A percentile compares a stretch with the other conserved stretches of the same genome.
phyloP scores from a whole-genome alignment of 2,113 vertebrate genomes.

The Diadophis punctatus region DNA sequence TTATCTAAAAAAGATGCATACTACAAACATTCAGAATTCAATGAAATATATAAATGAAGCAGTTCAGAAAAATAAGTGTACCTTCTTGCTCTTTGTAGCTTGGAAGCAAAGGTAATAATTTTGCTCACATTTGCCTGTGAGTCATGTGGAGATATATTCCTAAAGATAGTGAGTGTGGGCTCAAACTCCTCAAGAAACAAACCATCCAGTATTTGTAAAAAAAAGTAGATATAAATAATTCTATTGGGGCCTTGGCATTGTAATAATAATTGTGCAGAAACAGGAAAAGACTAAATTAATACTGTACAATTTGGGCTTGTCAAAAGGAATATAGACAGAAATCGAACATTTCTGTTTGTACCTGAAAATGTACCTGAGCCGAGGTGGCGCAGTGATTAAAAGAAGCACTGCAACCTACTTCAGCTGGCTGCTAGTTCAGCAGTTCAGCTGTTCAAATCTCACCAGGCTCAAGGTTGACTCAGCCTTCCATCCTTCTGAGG shows the following conservation, averaged over 20 bases:
- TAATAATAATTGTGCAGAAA: neutral
- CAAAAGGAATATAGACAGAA: neutral
- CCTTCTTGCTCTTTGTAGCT: conserved; percentile 15
- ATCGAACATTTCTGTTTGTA: neutral
- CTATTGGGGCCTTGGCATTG: neutral
- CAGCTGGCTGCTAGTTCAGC: no score
- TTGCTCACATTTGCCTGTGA: neutral
- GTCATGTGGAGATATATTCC: neutral
- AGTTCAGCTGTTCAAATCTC: no score
- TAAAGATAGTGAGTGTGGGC: neutral
- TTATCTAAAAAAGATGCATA: neutral
- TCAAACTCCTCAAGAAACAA: neutral
- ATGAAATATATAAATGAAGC: neutral
- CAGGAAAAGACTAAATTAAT: neutral
- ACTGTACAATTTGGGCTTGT: neutral
- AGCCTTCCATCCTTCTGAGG: no score
- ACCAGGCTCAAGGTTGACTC: no score
- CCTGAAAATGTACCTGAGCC: no score
- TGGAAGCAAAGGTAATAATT: neutral
- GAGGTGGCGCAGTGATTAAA: no score
- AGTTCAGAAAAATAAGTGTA: neutral
- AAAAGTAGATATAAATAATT: neutral
- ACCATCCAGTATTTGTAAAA: neutral
- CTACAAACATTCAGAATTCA: neutral
- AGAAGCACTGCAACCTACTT: no score